These are phyloP conservation scores for Bovichtus variegatus DNA, from an alignment of 2,797 vertebrate genomes.

Conservation along the genomic window DNA sequence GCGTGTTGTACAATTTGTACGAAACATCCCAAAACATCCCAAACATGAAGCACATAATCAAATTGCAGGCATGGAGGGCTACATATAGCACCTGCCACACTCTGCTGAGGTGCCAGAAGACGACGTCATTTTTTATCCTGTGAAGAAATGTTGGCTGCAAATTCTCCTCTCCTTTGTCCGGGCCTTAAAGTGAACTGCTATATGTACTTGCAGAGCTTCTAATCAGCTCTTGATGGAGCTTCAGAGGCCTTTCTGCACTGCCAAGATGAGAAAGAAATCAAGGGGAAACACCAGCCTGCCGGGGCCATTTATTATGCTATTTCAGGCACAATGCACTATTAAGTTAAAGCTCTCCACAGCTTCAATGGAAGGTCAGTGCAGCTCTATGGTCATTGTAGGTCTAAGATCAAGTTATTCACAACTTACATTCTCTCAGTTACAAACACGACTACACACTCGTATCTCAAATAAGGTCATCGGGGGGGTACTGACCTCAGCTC, in stretches of 20 bases:
- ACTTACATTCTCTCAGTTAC: neutral
- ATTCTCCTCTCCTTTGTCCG: slow-evolving; percentile 9
- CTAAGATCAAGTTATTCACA: slow-evolving; percentile 18
- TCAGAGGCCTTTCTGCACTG: slow-evolving; percentile 45
- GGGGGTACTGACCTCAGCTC: neutral
- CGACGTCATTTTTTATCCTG: neutral
- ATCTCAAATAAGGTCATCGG: slow-evolving; percentile 18
- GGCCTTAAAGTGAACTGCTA: neutral
- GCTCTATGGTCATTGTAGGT: slow-evolving; percentile 35
- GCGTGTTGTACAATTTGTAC: neutral
- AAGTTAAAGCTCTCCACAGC: slow-evolving; percentile 63
- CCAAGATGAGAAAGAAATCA: slow-evolving; percentile 43
- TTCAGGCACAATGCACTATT: slow-evolving; percentile 65
- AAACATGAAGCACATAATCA: neutral
- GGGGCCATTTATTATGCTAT: slow-evolving; percentile 52
- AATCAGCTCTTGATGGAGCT: slow-evolving; percentile 21
- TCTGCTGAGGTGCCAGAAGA: neutral
- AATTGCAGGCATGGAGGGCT: neutral
- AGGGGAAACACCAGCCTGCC: slow-evolving; percentile 46
- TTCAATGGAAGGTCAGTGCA: slow-evolving; percentile 70
- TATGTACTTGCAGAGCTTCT: slow-evolving; percentile 41
- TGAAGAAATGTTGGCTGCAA: slow-evolving; percentile 13
- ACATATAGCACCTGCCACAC: neutral
- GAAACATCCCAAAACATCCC: neutral
- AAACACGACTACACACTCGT: neutral